phyloP scores from a whole-genome alignment of 2,113 vertebrate genomes.

The Nothoprocta perdicaria region DNA sequence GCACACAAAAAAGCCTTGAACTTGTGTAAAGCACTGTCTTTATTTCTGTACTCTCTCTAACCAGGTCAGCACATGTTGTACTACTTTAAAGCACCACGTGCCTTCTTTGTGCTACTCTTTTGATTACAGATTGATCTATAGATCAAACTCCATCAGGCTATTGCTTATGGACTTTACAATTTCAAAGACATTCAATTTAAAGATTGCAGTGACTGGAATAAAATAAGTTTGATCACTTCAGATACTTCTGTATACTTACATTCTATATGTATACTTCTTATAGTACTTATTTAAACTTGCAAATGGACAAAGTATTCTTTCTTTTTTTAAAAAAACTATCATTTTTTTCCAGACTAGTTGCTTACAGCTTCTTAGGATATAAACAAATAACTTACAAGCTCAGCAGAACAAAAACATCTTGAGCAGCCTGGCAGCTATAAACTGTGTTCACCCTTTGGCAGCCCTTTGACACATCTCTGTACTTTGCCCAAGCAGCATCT shows the following conservation, averaged over 20 bases:
- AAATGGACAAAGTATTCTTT: background rate
- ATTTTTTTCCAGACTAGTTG: background rate
- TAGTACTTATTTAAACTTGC: background rate
- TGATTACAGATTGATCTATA: background rate
- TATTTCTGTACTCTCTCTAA: background rate
- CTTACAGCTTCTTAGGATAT: background rate
- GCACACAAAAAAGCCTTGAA: background rate
- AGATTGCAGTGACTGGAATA: background rate
- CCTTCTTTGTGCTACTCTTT: background rate
- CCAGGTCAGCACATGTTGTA: background rate
- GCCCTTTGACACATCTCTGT: background rate
- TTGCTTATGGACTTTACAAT: background rate
- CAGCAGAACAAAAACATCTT: background rate
- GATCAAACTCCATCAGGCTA: background rate
- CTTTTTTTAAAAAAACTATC: background rate
- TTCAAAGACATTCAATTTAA: background rate
- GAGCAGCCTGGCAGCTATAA: background rate
- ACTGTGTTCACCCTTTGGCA: background rate
- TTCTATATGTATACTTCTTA: background rate
- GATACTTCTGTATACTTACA: background rate
- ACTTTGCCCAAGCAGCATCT: background rate
- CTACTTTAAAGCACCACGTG: background rate
- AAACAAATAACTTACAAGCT: background rate
- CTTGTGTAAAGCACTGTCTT: background rate
- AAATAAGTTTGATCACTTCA: background rate